A percentile compares a stretch with the other conserved stretches of the same genome.
phyloP scores from a whole-genome alignment of 2,113 vertebrate genomes.

The Chionodraco myersi region DNA sequence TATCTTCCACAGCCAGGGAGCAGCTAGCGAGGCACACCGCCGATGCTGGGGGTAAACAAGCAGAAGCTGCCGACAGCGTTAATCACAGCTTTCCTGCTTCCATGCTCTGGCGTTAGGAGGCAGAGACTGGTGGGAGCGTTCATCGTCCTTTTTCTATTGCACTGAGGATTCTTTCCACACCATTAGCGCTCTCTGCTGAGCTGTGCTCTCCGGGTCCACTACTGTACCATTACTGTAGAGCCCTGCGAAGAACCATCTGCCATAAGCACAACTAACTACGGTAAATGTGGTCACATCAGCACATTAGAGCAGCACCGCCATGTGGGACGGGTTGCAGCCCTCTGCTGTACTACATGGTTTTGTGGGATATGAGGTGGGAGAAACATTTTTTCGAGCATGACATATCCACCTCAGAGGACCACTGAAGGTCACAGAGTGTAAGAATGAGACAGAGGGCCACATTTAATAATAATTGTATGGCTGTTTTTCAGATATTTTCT shows the following conservation, averaged over 20 bases:
- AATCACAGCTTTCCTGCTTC: slow-evolving; percentile 68
- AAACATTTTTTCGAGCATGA: not conserved
- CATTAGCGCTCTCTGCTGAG: slow-evolving; percentile 80
- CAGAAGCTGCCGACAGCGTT: slow-evolving; percentile 53
- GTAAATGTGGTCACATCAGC: slow-evolving; percentile 78
- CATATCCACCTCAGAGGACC: slow-evolving; percentile 50
- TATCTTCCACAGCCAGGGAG: slow-evolving; percentile 28
- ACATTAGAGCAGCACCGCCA: slow-evolving; percentile 56
- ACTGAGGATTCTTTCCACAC: slow-evolving; percentile 72
- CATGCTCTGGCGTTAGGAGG: slow-evolving; percentile 32
- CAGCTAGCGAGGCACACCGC: slow-evolving; percentile 20
- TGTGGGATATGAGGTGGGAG: slow-evolving; percentile 13
- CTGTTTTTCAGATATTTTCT: not conserved
- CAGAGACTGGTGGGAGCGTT: slow-evolving; percentile 35
- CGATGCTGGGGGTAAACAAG: slow-evolving; percentile 49
- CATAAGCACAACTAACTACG: slow-evolving; percentile 72
- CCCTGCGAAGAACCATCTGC: slow-evolving; percentile 59
- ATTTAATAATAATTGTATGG: not conserved
- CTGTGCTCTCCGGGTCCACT: slow-evolving; percentile 64
- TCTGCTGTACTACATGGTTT: slow-evolving; percentile 48
- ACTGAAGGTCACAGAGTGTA: slow-evolving; percentile 34
- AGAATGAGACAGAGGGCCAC: not conserved
- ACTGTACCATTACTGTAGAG: slow-evolving; percentile 52
- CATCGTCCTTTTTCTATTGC: slow-evolving; percentile 35
- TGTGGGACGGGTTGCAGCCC: slow-evolving; percentile 31